Conservation (phyloP, 2,113 vertebrate genomes). For the Macrotus californicus region DNA sequence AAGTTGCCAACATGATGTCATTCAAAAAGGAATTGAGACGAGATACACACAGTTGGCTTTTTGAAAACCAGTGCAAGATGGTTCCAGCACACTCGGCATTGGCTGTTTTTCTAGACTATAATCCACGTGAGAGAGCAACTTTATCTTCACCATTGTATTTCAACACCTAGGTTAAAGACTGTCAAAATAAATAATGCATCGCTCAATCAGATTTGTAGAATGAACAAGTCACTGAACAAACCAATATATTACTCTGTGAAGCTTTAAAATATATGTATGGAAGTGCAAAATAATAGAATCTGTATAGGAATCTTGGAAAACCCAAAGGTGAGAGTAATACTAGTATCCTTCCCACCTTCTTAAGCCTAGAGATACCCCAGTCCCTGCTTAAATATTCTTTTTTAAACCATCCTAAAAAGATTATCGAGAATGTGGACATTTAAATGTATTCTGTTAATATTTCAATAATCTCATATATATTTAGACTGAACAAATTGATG, state of each 20-base stretch:
- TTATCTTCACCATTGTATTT: not conserved
- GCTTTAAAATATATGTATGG: not conserved
- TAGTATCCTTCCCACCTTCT: not conserved
- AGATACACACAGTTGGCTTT: not conserved
- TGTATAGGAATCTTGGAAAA: not conserved
- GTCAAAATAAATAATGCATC: not conserved
- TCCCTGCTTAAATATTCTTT: not conserved
- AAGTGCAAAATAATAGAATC: not conserved
- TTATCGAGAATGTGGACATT: not conserved
- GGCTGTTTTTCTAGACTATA: not conserved
- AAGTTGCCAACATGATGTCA: not conserved
- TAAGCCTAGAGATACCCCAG: not conserved
- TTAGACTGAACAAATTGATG: slow-evolving; percentile 22
- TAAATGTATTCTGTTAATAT: slow-evolving; percentile 11
- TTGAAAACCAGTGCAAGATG: not conserved
- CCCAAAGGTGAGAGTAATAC: not conserved
- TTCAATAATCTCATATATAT: slow-evolving; percentile 55
- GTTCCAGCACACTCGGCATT: not conserved
- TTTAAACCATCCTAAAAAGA: not conserved
- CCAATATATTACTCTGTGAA: not conserved
- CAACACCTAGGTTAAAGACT: not conserved
- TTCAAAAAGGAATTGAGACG: not conserved
- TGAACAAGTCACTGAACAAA: not conserved
- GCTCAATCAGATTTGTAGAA: not conserved
- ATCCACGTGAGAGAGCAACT: not conserved